Evolutionary conservation across 2,113 vertebrate species (phyloP).

Genomic region (Talpa occidentalis): DNA sequence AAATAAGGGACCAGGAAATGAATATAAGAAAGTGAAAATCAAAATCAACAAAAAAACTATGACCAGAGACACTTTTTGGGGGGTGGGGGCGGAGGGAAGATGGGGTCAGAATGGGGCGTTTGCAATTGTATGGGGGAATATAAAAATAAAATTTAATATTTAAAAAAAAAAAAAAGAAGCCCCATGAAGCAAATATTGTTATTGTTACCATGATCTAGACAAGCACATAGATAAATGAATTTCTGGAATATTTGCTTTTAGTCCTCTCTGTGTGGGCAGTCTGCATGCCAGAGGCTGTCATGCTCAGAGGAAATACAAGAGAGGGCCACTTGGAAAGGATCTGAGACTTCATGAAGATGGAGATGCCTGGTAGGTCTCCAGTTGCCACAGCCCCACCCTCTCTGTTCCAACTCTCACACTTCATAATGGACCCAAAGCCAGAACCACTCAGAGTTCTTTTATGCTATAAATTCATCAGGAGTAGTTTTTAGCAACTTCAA

Average conservation of each 20-base stretch:
- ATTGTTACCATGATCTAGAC: background rate
- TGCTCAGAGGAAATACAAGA: background rate
- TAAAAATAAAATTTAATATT: too few relatives aligned
- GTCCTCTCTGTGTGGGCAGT: background rate
- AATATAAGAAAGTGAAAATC: too few relatives aligned
- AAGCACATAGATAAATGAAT: background rate
- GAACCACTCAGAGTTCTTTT: slow-evolving; percentile 65
- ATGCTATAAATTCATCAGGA: slow-evolving; percentile 94
- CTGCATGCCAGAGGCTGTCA: background rate
- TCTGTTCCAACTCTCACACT: background rate
- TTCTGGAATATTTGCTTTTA: background rate
- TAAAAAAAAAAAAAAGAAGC: too few relatives aligned
- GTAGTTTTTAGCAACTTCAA: slow-evolving; percentile 93
- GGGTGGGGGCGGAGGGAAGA: too few relatives aligned
- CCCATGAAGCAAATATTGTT: background rate
- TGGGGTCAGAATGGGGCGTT: too few relatives aligned
- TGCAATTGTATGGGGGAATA: too few relatives aligned
- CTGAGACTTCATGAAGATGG: background rate
- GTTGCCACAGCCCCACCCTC: rapidly evolving
- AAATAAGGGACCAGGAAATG: too few relatives aligned
- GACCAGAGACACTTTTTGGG: too few relatives aligned
- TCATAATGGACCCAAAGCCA: background rate
- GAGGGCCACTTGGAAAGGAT: background rate
- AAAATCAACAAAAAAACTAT: too few relatives aligned
- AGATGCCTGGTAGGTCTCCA: background rate